Percentiles rank a stretch among this genome's conserved stretches.
Evolutionary conservation across 2,888 invertebrate species (phyloP).

Genomic region (Nematopogon swammerdamellus): DNA sequence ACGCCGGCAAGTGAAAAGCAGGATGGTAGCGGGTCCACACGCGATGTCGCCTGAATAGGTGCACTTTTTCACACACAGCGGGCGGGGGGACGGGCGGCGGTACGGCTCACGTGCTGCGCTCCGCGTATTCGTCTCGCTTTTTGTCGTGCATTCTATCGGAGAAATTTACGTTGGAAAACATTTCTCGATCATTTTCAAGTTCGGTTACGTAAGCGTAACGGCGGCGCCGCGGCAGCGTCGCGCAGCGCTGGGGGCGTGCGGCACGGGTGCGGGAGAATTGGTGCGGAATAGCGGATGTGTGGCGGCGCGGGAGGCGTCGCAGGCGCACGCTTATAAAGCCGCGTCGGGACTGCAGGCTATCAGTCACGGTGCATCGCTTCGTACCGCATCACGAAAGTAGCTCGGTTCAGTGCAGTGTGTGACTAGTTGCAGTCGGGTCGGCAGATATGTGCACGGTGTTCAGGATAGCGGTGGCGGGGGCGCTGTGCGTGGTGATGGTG

Average conservation of each 20-base stretch:
- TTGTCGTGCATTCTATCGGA: constrained; percentile 53
- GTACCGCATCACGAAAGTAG: constrained; percentile 15
- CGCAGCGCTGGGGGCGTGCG: not conserved
- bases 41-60: constrained; percentile 31
- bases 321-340: constrained; percentile 52
- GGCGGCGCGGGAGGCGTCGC: constrained; percentile 29
- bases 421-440: constrained; percentile 15
- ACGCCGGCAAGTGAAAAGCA: constrained; percentile 34
- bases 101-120: constrained; percentile 20
- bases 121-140: constrained; percentile 40
- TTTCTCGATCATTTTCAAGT: constrained; percentile 56
- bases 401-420: constrained; percentile 43
- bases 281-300: constrained; percentile 59
- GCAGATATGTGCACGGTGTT: constrained; percentile 41
- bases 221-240: not conserved
- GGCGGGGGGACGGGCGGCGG: too few relatives aligned
- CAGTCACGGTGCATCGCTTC: constrained; percentile 30
- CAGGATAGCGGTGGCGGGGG: constrained; percentile 44
- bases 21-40: constrained; percentile 27
- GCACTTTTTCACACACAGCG: constrained; percentile 28
- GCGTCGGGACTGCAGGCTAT: constrained; percentile 35
- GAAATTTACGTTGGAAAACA: constrained; percentile 56
- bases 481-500: constrained; percentile 38
- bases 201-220: constrained; percentile 46
- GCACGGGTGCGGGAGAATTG: constrained; percentile 50